Base-by-base conservation (phyloP, 2,113 vertebrate species). In the Perca fluviatilis region DNA sequence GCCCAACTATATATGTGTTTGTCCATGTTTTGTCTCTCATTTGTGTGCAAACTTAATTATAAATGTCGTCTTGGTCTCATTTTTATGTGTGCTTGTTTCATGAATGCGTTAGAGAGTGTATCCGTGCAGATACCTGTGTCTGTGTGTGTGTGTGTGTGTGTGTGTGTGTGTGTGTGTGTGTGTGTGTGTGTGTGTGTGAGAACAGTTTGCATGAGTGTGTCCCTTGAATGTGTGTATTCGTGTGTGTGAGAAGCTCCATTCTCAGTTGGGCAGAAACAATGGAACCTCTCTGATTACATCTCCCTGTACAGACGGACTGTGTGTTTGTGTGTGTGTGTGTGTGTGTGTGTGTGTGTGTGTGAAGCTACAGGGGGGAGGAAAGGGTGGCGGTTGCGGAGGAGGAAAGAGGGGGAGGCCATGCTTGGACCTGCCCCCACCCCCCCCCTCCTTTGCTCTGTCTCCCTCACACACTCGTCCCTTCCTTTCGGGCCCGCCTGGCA, bases 261-360 rank as follows among this genome's bases (percentile, higher is more conserved):
- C 90, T 91, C 77, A 86, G 81, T 89, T 88, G 86, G 82, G 72
- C 86, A 92, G 88, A 89, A 94, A 94, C 92, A 94, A 94, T 93
- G 87, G 92, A 89, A 85, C 46, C 80, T 87, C 91, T 92, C 92
- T 91, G 93, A 94, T 94, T 94, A 94, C 90, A 94, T 92, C 92
- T 94, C 89, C 77, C 83, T 88, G 83, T 82, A 72, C 74, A 90
- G 74, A 71, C 80, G 49, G 80, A 87, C 74, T 83, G 81, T 50
- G 89, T 74, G 82, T 80, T 79, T 86, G 87, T 88, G 68, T 87
- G 88, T 78, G 84, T 85, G 85, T 63, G 86, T 89, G 81, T 80
- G 88, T 89, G 84, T 87, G 91, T 84, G 79, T 85, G 88, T 65
- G 70, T 81, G 78, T 83, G 77, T 30, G 74, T 66, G 68, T 49